These are phyloP conservation scores for Drosophila prostipennis DNA, from an alignment of 2,888 invertebrate genomes.

Conservation along the genomic window DNA sequence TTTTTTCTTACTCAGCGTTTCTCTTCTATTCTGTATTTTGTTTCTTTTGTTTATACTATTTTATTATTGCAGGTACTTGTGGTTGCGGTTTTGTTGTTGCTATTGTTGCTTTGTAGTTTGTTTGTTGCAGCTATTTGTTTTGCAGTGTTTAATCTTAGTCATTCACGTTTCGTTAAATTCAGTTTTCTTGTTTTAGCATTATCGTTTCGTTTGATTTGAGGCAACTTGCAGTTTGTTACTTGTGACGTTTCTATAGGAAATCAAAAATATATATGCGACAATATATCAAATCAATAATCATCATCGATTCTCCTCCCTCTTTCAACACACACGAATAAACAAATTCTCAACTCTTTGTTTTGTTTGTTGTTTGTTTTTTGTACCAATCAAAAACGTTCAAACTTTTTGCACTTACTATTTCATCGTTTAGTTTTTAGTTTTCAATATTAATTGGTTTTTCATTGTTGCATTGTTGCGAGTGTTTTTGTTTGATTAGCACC, in stretches of 20 bases:
- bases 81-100: constrained; percentile 82
- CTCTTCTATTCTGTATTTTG: constrained; percentile 49
- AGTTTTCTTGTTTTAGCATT: constrained; percentile 40
- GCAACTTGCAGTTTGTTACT: constrained; percentile 65
- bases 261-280: constrained; percentile 41
- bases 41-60: constrained; percentile 68
- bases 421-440: constrained; percentile 38
- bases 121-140: constrained; percentile 51
- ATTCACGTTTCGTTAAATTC: constrained; percentile 45
- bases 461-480: constrained; percentile 31
- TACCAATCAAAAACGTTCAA: constrained; percentile 84
- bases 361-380: constrained; percentile 16
- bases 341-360: constrained; percentile 46
- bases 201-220: constrained; percentile 59
- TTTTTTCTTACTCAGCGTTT: constrained; percentile 31
- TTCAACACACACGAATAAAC: constrained; percentile 52
- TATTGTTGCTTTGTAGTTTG: constrained; percentile 76
- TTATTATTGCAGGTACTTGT: constrained; percentile 84
- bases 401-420: constrained; percentile 67
- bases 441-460: constrained; percentile 35
- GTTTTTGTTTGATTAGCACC: constrained; percentile 80
- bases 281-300: constrained; percentile 14
- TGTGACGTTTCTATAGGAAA: constrained; percentile 47
- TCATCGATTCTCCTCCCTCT: constrained; percentile 1
- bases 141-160: constrained; percentile 28